These are phyloP conservation scores for Nematolebias whitei DNA, from an alignment of 2,113 vertebrate species.

Conservation along the genomic window DNA sequence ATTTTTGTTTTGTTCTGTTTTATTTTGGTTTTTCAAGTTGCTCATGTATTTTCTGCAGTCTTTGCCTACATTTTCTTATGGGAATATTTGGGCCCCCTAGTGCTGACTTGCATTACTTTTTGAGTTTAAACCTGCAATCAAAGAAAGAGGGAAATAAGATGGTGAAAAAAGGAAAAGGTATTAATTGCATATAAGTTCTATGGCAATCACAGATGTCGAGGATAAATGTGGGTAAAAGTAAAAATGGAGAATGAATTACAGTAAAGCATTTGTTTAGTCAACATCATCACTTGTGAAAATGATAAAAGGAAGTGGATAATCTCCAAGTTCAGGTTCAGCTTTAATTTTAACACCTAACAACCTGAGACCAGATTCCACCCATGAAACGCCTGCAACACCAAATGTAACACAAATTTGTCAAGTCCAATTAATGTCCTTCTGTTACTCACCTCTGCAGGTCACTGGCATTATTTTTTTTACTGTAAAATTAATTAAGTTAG, in stretches of 20 bases:
- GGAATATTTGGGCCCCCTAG: not conserved
- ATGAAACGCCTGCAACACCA: not conserved
- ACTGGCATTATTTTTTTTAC: too few relatives aligned
- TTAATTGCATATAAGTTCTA: not conserved
- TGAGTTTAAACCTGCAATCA: constrained; percentile 30
- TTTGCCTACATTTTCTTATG: not conserved
- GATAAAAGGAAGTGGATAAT: not conserved
- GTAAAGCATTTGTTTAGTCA: constrained; percentile 13
- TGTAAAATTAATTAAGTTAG: too few relatives aligned
- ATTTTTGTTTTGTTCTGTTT: constrained; percentile 25
- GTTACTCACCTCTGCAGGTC: too few relatives aligned
- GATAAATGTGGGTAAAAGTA: constrained; percentile 1
- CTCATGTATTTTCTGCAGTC: not conserved
- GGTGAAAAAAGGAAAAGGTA: not conserved
- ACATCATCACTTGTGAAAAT: constrained; percentile 1
- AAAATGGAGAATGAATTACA: constrained; percentile 14
- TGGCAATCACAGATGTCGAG: not conserved
- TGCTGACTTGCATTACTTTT: constrained; percentile 6
- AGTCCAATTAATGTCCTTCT: too few relatives aligned
- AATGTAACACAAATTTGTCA: too few relatives aligned
- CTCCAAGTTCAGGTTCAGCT: not conserved
- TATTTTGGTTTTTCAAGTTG: not conserved
- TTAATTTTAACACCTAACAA: too few relatives aligned
- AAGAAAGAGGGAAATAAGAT: not conserved
- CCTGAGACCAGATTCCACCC: too few relatives aligned